Conservation (phyloP, 2,888 invertebrate genomes). For the Ornithoptera priamus region DNA sequence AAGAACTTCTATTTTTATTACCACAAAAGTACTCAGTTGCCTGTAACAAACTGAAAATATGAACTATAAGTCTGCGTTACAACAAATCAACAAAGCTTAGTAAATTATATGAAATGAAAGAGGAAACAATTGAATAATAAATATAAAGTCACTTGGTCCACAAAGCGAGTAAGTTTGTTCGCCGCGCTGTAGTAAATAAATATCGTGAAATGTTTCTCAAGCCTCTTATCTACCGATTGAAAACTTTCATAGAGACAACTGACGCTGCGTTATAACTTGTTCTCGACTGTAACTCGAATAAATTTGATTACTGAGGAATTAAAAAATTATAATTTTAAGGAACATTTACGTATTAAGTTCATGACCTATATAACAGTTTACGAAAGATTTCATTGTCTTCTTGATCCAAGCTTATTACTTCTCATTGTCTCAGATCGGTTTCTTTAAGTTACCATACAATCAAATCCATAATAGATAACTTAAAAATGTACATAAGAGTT, state of each 20-base stretch:
- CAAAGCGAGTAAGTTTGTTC: conserved; percentile 49
- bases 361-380: no score
- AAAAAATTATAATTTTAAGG: neutral
- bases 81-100: conserved; percentile 31
- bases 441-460: no score
- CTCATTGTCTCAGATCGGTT: no score
- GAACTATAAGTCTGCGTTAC: neutral
- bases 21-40: conserved; percentile 13
- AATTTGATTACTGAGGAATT: conserved; percentile 19
- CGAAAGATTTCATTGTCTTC: no score
- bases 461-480: no score
- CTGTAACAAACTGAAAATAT: conserved; percentile 18
- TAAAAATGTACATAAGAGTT: no score
- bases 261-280: conserved; percentile 42
- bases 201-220: conserved; percentile 59
- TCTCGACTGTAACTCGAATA: conserved; percentile 42
- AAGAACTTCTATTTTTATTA: neutral
- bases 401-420: no score
- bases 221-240: conserved; percentile 73
- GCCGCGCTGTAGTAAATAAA: conserved; percentile 62
- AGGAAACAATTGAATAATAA: conserved; percentile 63
- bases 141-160: conserved; percentile 55
- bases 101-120: conserved; percentile 39
- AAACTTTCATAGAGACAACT: conserved; percentile 64
- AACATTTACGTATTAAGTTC: no score